Conservation (phyloP, 1,140 invertebrate species). For the Delia radicum region DNA sequence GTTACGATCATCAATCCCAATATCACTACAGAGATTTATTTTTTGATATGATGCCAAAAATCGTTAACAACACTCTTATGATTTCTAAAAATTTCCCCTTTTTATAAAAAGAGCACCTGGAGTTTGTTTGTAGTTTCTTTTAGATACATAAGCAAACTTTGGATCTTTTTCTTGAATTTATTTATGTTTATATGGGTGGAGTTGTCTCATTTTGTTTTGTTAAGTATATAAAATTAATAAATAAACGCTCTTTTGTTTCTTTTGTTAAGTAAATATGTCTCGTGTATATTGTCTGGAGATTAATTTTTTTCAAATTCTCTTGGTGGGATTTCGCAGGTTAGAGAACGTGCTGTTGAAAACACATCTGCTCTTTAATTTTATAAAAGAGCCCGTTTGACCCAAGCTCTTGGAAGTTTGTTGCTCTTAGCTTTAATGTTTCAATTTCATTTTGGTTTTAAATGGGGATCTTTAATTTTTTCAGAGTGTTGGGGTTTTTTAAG, state of each 20-base stretch:
- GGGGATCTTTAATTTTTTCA: background rate
- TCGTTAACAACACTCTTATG: conserved; percentile 4
- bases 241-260: conserved; percentile 3
- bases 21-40: conserved; percentile 8
- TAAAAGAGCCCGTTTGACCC: background rate
- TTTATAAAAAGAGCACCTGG: conserved; percentile 1
- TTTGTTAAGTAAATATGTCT: background rate
- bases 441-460: background rate
- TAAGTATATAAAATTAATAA: background rate
- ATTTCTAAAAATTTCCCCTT: background rate
- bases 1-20: background rate
- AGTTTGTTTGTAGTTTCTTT: background rate
- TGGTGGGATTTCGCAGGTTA: background rate
- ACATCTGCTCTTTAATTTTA: background rate
- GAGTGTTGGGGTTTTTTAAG: too few species aligned
- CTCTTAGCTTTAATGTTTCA: background rate
- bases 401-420: conserved; percentile 3
- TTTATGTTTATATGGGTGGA: conserved; percentile 7
- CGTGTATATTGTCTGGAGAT: background rate
- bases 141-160: too few species aligned
- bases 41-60: background rate
- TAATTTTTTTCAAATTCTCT: background rate
- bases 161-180: background rate
- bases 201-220: conserved; percentile 5
- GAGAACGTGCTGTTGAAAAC: background rate